Evolutionary conservation across 2,888 invertebrate genomes (phyloP), one percentile per base, ranked within the genome.

Genomic region (Halictus quadricinctus): DNA sequence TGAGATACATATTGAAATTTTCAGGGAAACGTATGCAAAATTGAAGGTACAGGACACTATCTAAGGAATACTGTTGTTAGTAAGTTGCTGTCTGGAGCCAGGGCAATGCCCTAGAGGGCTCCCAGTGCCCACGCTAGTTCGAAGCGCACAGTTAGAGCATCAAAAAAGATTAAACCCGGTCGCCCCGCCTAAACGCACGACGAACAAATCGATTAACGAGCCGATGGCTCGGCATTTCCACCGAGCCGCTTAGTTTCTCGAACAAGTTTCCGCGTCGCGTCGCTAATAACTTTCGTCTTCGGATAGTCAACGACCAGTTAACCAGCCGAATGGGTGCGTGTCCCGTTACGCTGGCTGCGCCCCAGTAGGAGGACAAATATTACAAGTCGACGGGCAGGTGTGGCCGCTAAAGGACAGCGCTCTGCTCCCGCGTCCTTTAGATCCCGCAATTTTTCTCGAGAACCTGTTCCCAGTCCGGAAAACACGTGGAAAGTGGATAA

Each of bases 341-440:
- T 72, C 72, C 73, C 73, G 77, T 74, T 77, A 84, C 25, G 29
- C 36, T 12, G 72, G n/a, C 48, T 13, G 58, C 46, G 43, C 6
- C 79, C n/a, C 36, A 46, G 36, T 48, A 69, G 54, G 66, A 36
- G 54, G 76, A 76, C 76, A 85, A 85, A 73, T 84, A 76, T 85
- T 60, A 74, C 66, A 36, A 66, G 73, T n/a, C 21, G 60, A 75
- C 66, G 69, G 76, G 75, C 85, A 84, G 85, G 84, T 80, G 84
- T 80, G 84, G 58, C 80, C 76, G 29, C 66, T 77, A 80, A 85
- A 85, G 80, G 80, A 77, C 25, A 66, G 46, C 72, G 50, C 25
- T 54, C 54, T 54, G 10, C 80, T 18, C 15, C 18, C 29, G 36
- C 46, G 43, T 21, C 48, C 36, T 15, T 15, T 29, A 13, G 70